These are phyloP conservation scores for Incurvaria masculella DNA, from an alignment of 2,888 invertebrate species.

Conservation along the genomic window DNA sequence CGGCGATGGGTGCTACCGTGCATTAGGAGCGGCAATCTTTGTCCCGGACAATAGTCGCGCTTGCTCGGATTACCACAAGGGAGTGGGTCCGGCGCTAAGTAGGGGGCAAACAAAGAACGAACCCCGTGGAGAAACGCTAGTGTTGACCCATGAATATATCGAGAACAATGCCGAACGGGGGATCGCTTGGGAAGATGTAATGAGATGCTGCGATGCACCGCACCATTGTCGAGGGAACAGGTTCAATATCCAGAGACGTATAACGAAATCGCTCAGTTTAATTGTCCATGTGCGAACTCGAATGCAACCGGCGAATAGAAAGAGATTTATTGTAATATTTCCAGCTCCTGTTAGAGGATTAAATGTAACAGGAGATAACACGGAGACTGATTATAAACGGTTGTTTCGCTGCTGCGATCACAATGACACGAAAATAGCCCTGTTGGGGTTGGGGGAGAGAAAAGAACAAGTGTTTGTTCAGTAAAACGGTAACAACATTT, in stretches of 20 bases:
- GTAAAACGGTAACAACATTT: too few species aligned
- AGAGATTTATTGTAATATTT: too few species aligned
- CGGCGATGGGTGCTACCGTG: constrained; percentile 10
- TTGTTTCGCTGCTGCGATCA: too few species aligned
- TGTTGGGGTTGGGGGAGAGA: too few species aligned
- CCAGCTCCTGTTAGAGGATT: too few species aligned
- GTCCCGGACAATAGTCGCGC: constrained; percentile 35
- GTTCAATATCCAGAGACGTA: constrained; percentile 55
- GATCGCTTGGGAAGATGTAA: constrained; percentile 28
- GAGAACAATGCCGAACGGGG: constrained; percentile 37
- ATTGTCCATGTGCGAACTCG: constrained; percentile 34
- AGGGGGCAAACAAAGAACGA: constrained; percentile 11
- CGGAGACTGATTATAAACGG: too few species aligned
- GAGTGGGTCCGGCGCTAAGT: constrained; percentile 30
- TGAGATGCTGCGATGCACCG: constrained; percentile 25
- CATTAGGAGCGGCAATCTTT: constrained; percentile 19
- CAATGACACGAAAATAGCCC: too few species aligned
- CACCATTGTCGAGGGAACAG: constrained; percentile 28
- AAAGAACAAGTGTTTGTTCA: too few species aligned
- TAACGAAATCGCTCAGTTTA: constrained; percentile 56
- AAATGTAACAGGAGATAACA: too few species aligned
- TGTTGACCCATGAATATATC: constrained; percentile 56
- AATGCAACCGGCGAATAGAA: not conserved
- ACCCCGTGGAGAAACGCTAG: constrained; percentile 48
- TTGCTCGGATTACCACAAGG: constrained; percentile 41